These are phyloP conservation scores for Amiota minor DNA, from an alignment of 2,888 invertebrate species.

Conservation along the genomic window DNA sequence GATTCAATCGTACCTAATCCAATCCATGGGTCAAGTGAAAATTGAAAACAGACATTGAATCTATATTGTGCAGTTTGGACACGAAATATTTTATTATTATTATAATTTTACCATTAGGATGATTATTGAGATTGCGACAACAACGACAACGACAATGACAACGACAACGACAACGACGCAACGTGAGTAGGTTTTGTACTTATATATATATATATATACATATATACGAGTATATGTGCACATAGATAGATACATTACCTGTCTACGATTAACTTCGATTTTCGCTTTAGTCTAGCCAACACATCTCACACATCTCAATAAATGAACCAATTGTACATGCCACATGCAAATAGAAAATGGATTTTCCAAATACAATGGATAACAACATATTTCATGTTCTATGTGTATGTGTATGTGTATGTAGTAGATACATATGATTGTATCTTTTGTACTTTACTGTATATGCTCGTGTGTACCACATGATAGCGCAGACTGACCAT, in stretches of 20 bases:
- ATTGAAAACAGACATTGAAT: constrained; percentile 20
- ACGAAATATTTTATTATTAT: constrained; percentile 68
- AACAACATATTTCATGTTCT: too few relatives aligned
- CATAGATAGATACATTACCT: constrained; percentile 1
- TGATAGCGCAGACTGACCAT: too few relatives aligned
- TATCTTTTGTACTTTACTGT: too few relatives aligned
- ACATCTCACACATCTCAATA: too few relatives aligned
- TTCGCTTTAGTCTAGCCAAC: too few relatives aligned
- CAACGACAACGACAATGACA: neutral
- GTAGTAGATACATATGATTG: too few relatives aligned
- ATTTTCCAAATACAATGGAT: too few relatives aligned
- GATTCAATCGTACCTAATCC: neutral
- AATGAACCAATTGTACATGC: too few relatives aligned
- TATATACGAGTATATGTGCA: constrained; percentile 38
- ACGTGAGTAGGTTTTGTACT: neutral
- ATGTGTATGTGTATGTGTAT: too few relatives aligned
- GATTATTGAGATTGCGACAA: constrained; percentile 57
- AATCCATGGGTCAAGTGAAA: constrained; percentile 12
- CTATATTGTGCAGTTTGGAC: constrained; percentile 59
- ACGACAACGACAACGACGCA: too few relatives aligned
- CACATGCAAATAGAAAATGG: too few relatives aligned
- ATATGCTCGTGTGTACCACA: too few relatives aligned
- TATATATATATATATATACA: neutral
- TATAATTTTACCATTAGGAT: constrained; percentile 67
- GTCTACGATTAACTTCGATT: constrained; percentile 1